Conservation (phyloP, 1,140 invertebrate species). For the Tetragonula clypearis region DNA sequence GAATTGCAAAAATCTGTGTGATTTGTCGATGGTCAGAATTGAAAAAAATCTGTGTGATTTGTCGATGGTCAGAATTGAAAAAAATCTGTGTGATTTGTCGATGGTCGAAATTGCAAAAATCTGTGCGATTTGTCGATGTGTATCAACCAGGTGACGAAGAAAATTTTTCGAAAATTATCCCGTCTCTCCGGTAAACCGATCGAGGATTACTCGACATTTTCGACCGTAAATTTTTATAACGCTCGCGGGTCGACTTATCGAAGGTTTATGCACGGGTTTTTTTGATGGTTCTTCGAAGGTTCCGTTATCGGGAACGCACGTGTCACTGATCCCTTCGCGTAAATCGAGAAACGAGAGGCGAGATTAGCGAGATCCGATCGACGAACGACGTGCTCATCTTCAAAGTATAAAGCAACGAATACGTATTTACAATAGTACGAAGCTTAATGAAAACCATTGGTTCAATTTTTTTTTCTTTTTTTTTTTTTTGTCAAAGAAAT, state of each 20-base stretch:
- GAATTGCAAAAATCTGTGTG: too few relatives aligned
- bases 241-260: slow-evolving; percentile 10
- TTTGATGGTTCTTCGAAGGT: neutral
- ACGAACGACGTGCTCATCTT: neutral
- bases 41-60: too few relatives aligned
- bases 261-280: neutral
- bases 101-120: too few relatives aligned
- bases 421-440: neutral
- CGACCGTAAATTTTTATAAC: neutral
- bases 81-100: too few relatives aligned
- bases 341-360: slow-evolving; percentile 9
- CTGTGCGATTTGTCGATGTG: too few relatives aligned
- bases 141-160: neutral
- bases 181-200: neutral
- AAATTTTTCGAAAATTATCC: neutral
- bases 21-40: too few relatives aligned
- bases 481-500: too few relatives aligned
- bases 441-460: too few relatives aligned
- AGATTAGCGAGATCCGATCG: slow-evolving; percentile 18
- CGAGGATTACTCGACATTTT: neutral
- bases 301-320: slow-evolving; percentile 36
- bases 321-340: neutral
- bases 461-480: too few relatives aligned
- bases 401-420: neutral
- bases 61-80: too few relatives aligned